phyloP scores from a whole-genome alignment of 2,888 invertebrate species.

The Thumatha senex region DNA sequence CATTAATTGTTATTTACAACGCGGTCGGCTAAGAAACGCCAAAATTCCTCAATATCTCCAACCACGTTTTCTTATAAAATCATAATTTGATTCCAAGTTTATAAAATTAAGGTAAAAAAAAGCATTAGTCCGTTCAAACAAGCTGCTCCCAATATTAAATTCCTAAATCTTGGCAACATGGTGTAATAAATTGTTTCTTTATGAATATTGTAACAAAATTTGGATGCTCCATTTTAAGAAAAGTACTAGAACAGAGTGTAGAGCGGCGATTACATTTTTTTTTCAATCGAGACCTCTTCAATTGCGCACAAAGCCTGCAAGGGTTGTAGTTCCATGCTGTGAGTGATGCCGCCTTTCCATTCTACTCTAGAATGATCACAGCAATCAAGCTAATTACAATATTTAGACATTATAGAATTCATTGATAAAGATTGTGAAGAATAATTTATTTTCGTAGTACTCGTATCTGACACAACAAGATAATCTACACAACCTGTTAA shows the following conservation, averaged over 20 bases:
- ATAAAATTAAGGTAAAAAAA: conserved; percentile 65
- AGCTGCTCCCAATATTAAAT: conserved; percentile 75
- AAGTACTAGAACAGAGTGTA: conserved; percentile 4
- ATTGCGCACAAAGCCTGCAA: too few species aligned
- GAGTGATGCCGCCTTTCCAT: too few species aligned
- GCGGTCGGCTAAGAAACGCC: conserved; percentile 33
- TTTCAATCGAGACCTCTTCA: too few species aligned
- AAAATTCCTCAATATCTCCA: conserved; percentile 31
- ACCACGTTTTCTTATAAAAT: conserved; percentile 53
- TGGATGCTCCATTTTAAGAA: conserved; percentile 19
- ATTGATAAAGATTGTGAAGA: too few species aligned
- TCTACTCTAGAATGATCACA: too few species aligned
- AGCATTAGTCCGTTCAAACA: conserved; percentile 65
- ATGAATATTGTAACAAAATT: conserved; percentile 24
- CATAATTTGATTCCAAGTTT: conserved; percentile 63
- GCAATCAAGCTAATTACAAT: too few species aligned
- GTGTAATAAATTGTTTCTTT: conserved; percentile 50
- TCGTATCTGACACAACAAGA: too few species aligned
- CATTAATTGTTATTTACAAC: conserved; percentile 55
- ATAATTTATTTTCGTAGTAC: too few species aligned
- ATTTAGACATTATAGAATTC: too few species aligned
- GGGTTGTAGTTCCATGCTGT: too few species aligned
- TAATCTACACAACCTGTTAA: too few species aligned
- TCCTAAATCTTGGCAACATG: conserved; percentile 60
- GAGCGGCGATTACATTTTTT: background rate